These are phyloP conservation scores for Chlorodrepanis virens DNA, from an alignment of 2,113 vertebrate genomes.

Conservation along the genomic window DNA sequence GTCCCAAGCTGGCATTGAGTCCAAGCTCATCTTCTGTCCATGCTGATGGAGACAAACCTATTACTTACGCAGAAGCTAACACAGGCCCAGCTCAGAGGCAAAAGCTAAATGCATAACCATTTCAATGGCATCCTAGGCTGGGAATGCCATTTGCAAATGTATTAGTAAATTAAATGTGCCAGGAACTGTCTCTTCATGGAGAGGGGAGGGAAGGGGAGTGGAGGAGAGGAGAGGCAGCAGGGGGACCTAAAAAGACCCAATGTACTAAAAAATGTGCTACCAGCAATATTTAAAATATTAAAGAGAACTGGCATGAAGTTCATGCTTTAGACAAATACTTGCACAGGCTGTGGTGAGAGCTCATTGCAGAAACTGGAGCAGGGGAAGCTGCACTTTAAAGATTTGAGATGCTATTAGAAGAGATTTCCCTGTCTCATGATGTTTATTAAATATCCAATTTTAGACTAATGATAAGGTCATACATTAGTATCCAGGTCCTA, in stretches of 20 bases:
- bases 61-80: not conserved
- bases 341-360: not conserved
- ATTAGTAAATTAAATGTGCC: not conserved
- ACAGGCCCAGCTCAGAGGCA: not conserved
- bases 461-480: not conserved
- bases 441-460: slow-evolving; percentile 7
- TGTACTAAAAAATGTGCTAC: not conserved
- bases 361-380: not conserved
- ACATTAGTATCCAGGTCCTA: not conserved
- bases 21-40: not conserved
- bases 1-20: not conserved
- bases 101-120: not conserved
- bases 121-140: not conserved
- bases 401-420: slow-evolving; percentile 1
- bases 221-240: no score
- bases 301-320: not conserved
- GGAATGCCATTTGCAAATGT: not conserved
- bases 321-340: not conserved
- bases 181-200: not conserved
- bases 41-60: not conserved
- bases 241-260: not conserved
- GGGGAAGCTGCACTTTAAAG: not conserved
- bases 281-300: not conserved
- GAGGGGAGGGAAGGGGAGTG: not conserved
- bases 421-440: not conserved